Evolutionary conservation across 2,888 invertebrate species (phyloP).

Genomic region (Agrochola litura): DNA sequence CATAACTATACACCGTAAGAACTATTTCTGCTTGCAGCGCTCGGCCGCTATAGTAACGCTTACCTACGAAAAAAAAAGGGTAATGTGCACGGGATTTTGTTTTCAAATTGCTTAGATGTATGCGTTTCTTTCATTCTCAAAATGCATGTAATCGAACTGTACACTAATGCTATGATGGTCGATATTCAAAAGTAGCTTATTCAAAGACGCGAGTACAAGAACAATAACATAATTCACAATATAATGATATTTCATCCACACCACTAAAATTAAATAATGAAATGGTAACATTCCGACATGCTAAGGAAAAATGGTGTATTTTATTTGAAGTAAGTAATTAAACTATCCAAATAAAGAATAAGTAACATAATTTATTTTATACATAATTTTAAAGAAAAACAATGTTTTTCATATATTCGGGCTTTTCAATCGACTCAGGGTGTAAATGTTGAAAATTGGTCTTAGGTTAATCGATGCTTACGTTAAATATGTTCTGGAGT

Average conservation of each 20-base stretch:
- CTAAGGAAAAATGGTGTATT: constrained; percentile 27
- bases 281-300: constrained; percentile 64
- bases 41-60: no score
- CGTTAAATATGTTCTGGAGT: constrained; percentile 24
- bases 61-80: no score
- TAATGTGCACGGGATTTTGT: no score
- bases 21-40: no score
- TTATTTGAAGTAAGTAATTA: constrained; percentile 22
- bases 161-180: constrained; percentile 9
- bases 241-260: constrained; percentile 46
- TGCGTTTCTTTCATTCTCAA: no score
- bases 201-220: constrained; percentile 35
- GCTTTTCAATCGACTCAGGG: background rate
- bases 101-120: no score
- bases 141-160: constrained; percentile 36
- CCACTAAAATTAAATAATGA: constrained; percentile 55
- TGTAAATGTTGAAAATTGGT: constrained; percentile 21
- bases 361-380: constrained; percentile 31
- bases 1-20: no score
- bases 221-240: constrained; percentile 19
- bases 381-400: constrained; percentile 30
- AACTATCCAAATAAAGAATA: constrained; percentile 28
- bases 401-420: background rate
- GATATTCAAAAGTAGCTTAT: constrained; percentile 13
- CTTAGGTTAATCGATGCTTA: constrained; percentile 33